Evolutionary conservation across 1,140 invertebrate species (phyloP), one percentile per base, ranked within the genome.

Genomic region (Cydia splendana): DNA sequence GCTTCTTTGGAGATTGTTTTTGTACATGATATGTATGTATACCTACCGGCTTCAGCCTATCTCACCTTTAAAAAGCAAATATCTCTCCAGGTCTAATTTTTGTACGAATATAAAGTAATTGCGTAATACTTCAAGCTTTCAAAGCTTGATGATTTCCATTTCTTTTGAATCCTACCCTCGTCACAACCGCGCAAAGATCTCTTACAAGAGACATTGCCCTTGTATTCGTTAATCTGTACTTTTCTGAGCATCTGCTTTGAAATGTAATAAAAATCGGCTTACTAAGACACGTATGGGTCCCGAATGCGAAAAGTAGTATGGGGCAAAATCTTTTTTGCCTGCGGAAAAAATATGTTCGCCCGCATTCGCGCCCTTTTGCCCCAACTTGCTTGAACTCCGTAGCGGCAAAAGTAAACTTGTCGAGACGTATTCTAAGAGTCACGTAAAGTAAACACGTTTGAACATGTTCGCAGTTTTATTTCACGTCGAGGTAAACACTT

Each of bases 241-340:
- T 82, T 82, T 80, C 75, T 82, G 80, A 85, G 79, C 77, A 79
- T 80, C 74, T 84, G 80, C 84, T 87, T 88, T 85, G 82, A 87
- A 80, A 81, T 75, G 85, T 87, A 87, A 88, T 88, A 88, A 88
- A 88, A 87, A 88, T 83, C 83, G 84, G 81, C 87, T 88, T 88
- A 85, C 53, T 65, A 76, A 80, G 79, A 79, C 80, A 86, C 82
- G 78, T 88, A 83, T 84, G 82, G 77, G 76, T 42, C 74, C 82
- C 76, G 75, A 81, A 80, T 81, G 75, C 28, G 82, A 80, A 81
- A 82, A 84, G 83, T 81, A 79, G 75, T 45, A 75, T 75, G 42
- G 28, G 65, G 71, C 51, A 30, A 80, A 75, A 53, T 75, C 78
- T 73, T 76, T 77, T 81, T 80, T 84, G 76, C 79, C 18, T 24